phyloP scores from a whole-genome alignment of 2,113 vertebrate species.

The Corvus cornix region DNA sequence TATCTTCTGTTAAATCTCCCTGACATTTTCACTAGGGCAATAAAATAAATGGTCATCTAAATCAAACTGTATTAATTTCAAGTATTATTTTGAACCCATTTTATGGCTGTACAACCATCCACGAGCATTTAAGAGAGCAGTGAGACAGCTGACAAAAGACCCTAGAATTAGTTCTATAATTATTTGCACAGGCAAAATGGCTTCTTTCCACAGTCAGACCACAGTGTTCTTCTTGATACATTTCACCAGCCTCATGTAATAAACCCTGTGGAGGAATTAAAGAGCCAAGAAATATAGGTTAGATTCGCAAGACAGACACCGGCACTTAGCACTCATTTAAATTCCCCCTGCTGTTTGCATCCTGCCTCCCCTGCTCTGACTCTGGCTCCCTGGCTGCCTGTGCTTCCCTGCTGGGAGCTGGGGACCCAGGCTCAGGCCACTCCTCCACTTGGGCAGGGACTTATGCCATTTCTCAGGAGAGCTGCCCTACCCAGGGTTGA shows the following conservation, averaged over 20 bases:
- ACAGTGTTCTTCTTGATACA: background rate
- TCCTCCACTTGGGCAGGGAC: background rate
- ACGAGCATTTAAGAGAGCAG: background rate
- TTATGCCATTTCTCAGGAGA: background rate
- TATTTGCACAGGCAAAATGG: slow-evolving; percentile 27
- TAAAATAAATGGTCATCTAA: slow-evolving; percentile 49
- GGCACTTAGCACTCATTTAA: background rate
- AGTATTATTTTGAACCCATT: slow-evolving; percentile 26
- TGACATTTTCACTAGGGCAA: slow-evolving; percentile 27
- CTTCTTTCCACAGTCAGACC: background rate
- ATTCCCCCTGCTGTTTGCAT: background rate
- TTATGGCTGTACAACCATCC: background rate
- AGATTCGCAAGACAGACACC: fast-evolving
- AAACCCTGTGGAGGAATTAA: slow-evolving; percentile 33
- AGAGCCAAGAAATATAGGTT: slow-evolving; percentile 17
- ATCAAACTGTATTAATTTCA: slow-evolving; percentile 56
- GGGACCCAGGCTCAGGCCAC: background rate
- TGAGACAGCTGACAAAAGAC: slow-evolving; percentile 1
- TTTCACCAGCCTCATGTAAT: background rate
- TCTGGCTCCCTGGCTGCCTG: background rate
- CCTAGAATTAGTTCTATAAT: slow-evolving; percentile 31
- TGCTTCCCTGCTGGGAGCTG: background rate
- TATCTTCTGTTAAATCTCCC: slow-evolving; percentile 50
- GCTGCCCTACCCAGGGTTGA: background rate
- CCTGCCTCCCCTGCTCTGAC: background rate